A percentile compares a stretch with the other conserved stretches of the same genome.
These are phyloP conservation scores for Oncorhynchus keta DNA, from an alignment of 2,113 vertebrate species.

Conservation along the genomic window DNA sequence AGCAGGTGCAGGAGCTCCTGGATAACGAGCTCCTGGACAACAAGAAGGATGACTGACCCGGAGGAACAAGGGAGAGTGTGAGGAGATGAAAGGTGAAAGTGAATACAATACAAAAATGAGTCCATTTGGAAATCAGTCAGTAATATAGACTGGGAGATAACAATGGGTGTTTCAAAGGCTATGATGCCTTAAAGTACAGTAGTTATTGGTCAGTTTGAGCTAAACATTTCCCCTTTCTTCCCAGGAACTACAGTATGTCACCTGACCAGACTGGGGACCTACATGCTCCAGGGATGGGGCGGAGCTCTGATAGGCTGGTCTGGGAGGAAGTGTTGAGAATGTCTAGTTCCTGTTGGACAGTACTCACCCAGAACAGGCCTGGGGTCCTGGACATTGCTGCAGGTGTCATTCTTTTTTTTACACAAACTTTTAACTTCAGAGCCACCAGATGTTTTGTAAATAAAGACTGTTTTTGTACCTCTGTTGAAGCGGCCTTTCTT, in stretches of 20 bases:
- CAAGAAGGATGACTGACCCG: conserved; percentile 79
- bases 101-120: not conserved
- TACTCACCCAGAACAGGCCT: not conserved
- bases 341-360: not conserved
- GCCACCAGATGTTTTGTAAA: conserved; percentile 5
- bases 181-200: not conserved
- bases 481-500: not conserved
- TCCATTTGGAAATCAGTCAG: not conserved
- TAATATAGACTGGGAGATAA: too few relatives aligned
- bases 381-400: not conserved
- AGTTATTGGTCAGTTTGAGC: not conserved
- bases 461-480: conserved; percentile 13
- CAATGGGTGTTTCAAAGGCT: not conserved
- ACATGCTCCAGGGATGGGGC: not conserved
- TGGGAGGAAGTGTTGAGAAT: not conserved
- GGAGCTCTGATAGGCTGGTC: not conserved
- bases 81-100: not conserved
- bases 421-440: not conserved
- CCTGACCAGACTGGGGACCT: not conserved
- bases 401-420: not conserved
- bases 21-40: conserved; percentile 71
- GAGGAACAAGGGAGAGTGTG: conserved; percentile 25
- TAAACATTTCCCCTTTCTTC: not conserved
- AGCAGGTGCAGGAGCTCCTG: conserved; percentile 69
- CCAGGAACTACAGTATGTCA: not conserved